phyloP scores from a whole-genome alignment of 2,113 vertebrate genomes.

The Scalopus aquaticus region DNA sequence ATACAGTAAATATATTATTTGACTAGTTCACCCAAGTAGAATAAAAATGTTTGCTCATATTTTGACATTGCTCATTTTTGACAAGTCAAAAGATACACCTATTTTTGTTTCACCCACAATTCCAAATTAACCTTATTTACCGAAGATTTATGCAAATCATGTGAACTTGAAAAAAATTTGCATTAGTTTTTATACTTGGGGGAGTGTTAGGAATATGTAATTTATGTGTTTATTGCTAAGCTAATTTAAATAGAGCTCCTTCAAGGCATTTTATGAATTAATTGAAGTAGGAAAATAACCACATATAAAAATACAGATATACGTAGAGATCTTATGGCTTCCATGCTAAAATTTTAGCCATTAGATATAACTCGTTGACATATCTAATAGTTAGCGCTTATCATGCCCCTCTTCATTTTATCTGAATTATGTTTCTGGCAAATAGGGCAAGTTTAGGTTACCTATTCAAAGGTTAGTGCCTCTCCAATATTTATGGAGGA shows the following conservation, averaged over 20 bases:
- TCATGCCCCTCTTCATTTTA: not conserved
- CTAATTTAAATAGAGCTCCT: too few relatives aligned
- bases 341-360: not conserved
- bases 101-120: not conserved
- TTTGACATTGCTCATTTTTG: not conserved
- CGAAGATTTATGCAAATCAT: not conserved
- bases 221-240: not conserved
- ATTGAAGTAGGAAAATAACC: not conserved
- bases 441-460: not conserved
- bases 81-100: not conserved
- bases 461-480: not conserved
- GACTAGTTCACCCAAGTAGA: not conserved
- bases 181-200: not conserved
- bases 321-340: not conserved
- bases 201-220: not conserved
- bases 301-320: not conserved
- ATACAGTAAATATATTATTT: not conserved
- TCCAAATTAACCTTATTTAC: not conserved
- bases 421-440: not conserved
- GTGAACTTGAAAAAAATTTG: not conserved
- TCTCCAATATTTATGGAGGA: not conserved
- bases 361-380: not conserved
- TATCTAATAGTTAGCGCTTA: not conserved
- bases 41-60: not conserved
- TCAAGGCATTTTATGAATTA: not conserved